These are phyloP conservation scores for Equus quagga DNA, from an alignment of 2,113 vertebrate genomes.

Conservation along the genomic window DNA sequence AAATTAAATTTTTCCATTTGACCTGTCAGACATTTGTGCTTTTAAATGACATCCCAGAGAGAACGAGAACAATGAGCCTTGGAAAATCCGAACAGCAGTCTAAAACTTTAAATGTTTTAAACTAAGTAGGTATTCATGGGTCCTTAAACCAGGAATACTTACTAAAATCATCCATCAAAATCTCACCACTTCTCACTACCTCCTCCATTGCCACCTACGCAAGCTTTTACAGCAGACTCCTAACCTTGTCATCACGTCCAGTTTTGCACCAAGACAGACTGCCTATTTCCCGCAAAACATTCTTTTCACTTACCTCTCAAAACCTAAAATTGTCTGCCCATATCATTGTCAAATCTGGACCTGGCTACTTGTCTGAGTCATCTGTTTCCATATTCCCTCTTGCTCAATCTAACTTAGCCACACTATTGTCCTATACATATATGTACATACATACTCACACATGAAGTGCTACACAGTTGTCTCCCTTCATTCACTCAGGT, in stretches of 20 bases:
- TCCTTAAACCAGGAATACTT: background rate
- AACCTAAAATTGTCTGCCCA: background rate
- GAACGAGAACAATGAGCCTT: background rate
- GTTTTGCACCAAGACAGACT: background rate
- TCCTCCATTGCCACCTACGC: background rate
- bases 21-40: background rate
- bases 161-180: background rate
- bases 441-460: rapidly evolving
- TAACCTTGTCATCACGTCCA: background rate
- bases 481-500: background rate
- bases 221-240: background rate
- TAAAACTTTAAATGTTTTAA: conserved; percentile 50
- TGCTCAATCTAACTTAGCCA: background rate
- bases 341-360: background rate
- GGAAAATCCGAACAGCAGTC: background rate
- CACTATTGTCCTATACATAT: background rate
- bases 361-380: background rate
- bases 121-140: background rate
- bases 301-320: conserved; percentile 16
- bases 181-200: background rate
- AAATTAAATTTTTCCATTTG: background rate
- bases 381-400: background rate
- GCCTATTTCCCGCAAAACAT: background rate
- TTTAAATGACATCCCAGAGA: background rate
- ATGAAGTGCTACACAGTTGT: background rate